Evolutionary conservation across 2,113 vertebrate species (phyloP).

Genomic region (Misgurnus mizolepis): DNA sequence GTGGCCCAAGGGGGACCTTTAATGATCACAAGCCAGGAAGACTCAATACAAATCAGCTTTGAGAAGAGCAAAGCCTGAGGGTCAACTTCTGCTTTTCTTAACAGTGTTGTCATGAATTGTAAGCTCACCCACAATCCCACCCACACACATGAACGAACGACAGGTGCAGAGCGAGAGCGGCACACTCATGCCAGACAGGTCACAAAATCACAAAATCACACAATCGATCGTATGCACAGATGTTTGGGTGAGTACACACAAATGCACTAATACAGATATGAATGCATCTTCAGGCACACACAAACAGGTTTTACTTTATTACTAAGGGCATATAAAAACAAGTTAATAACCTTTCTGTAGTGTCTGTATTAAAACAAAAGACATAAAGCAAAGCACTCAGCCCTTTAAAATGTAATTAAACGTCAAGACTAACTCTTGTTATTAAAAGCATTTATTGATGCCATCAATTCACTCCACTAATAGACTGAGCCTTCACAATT

Average conservation of each 20-base stretch:
- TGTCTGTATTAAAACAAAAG: not conserved
- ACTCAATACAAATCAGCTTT: conserved; percentile 58
- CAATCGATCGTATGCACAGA: conserved; percentile 8
- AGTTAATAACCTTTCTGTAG: not conserved
- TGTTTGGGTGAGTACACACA: too few relatives aligned
- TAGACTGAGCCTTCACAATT: not conserved
- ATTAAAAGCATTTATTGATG: not conserved
- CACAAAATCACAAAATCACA: not conserved
- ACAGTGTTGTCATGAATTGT: conserved; percentile 19
- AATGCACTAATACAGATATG: not conserved
- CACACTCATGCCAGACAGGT: conserved; percentile 1
- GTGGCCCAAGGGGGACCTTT: conserved; percentile 49
- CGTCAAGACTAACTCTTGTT: not conserved
- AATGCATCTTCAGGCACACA: not conserved
- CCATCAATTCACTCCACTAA: not conserved
- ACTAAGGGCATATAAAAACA: too few relatives aligned
- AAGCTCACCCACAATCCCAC: conserved; percentile 13
- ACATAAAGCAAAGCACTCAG: not conserved
- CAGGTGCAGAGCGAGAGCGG: conserved; percentile 27
- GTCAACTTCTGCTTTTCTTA: conserved; percentile 35
- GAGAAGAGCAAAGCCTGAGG: conserved; percentile 49
- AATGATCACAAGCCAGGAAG: conserved; percentile 52
- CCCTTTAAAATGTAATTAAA: not conserved
- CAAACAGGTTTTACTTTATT: not conserved
- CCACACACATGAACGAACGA: conserved; percentile 27